Base-by-base conservation (phyloP, 35 echinoderm and acorn worm genomes). In the Ophioderma brevispina region DNA sequence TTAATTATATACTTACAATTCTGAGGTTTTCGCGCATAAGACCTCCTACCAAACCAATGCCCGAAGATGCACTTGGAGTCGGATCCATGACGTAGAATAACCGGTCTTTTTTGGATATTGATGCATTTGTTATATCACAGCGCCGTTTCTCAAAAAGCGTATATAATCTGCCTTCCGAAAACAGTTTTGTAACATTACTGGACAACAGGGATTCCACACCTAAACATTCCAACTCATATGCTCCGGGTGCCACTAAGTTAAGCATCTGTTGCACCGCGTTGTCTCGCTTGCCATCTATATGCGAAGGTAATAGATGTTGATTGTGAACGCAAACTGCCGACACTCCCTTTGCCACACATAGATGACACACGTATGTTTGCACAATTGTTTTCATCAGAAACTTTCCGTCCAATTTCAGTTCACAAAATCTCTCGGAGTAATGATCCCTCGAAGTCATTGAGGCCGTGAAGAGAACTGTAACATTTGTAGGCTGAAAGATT, bases 201-300 rank as follows among this genome's bases (percentile, higher is more conserved):
- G 79, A 81, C 15, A 25, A 28, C 13, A 28, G 42, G 8, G n/a
- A 1, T 1, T 40, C 37, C 36, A 81, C 40, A 41, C 79, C 79
- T 41, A 81, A 40, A 32, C 79, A 81, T 41, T 81, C 79, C 32
- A 81, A 10, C 42, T 37, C 37, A 32, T 81, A 81, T 10, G 35
- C 40, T 17, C 79, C 79, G 32, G 4, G 19, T 1, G 79, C 35
- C 23, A 81, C 23, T n/a, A 81, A 41, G 8, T 81, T 39, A 33
- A 81, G 31, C 79, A 81, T 81, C 37, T 81, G 79, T 41, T 81
- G 79, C 0, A 81, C 79, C 5, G 42, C 79, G 21, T 81, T 81
- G 42, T 41, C 79, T 33, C 30, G 37, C n/a, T 32, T 81, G 38
- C 33, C 79, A 32, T 81, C 79, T 3, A 81, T 81, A 41, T 81